A percentile compares a stretch with the other conserved stretches of the same genome.
Conservation (phyloP, 2,888 invertebrate genomes). For the Teleiodes luculella region DNA sequence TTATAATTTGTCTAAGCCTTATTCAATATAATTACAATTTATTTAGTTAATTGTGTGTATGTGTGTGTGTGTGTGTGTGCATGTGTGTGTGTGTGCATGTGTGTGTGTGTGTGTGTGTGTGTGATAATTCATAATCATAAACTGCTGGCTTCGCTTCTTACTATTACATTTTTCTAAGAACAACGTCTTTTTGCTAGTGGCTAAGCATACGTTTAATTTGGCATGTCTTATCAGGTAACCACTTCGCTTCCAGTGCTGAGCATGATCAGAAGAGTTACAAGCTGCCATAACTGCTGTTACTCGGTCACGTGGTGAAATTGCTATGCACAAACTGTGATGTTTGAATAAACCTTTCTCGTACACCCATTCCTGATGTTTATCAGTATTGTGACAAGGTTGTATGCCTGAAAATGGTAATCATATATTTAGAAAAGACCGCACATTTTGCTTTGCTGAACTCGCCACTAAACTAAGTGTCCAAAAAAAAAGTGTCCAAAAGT, state of each 20-base stretch:
- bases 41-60: too few relatives aligned
- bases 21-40: too few relatives aligned
- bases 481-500: too few relatives aligned
- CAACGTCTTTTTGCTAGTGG: slow-evolving; percentile 72
- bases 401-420: slow-evolving; percentile 75
- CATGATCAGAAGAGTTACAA: slow-evolving; percentile 77
- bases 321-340: slow-evolving; percentile 93
- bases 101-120: too few relatives aligned
- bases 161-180: slow-evolving; percentile 60
- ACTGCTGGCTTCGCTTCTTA: slow-evolving; percentile 61
- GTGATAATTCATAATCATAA: slow-evolving; percentile 48
- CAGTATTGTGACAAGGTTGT: slow-evolving; percentile 96
- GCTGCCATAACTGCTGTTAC: slow-evolving; percentile 84
- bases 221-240: slow-evolving; percentile 84
- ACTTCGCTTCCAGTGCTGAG: slow-evolving; percentile 83
- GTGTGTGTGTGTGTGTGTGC: too few relatives aligned
- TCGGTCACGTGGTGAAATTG: slow-evolving; percentile 83
- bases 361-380: slow-evolving; percentile 98
- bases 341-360: slow-evolving; percentile 90
- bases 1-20: too few relatives aligned
- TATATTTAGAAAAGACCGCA: too few relatives aligned
- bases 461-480: too few relatives aligned
- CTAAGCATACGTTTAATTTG: slow-evolving; percentile 87
- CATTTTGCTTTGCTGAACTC: too few relatives aligned
- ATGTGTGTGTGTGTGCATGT: too few relatives aligned